phyloP scores from a whole-genome alignment of 2,888 invertebrate species.

The Leptura quadrifasciata region DNA sequence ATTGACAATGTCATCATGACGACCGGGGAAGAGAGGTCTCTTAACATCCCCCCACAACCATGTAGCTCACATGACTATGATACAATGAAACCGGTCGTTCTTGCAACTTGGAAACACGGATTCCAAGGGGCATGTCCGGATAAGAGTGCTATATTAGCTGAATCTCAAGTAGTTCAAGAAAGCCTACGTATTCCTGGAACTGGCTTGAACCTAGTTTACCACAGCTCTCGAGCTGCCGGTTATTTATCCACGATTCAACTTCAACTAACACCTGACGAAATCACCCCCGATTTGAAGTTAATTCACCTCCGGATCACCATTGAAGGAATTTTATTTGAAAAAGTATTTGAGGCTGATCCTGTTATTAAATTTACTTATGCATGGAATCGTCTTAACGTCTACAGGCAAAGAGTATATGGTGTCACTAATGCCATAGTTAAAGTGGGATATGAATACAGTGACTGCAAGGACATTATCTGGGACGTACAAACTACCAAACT shows the following conservation, averaged over 20 bases:
- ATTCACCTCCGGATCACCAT: conserved; percentile 95
- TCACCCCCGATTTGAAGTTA: conserved; percentile 87
- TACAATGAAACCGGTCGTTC: conserved; percentile 92
- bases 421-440: conserved; percentile 95
- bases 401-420: conserved; percentile 96
- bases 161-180: conserved; percentile 96
- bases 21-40: conserved; percentile 87
- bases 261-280: conserved; percentile 90
- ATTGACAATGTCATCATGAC: conserved; percentile 92
- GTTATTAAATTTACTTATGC: conserved; percentile 97
- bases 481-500: conserved; percentile 95
- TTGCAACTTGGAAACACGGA: conserved; percentile 96
- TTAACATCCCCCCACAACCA: conserved; percentile 82
- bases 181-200: conserved; percentile 96
- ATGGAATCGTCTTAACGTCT: conserved; percentile 97
- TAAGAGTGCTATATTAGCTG: conserved; percentile 91
- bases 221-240: conserved; percentile 95
- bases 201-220: conserved; percentile 96
- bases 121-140: conserved; percentile 97
- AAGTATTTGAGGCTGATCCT: conserved; percentile 96
- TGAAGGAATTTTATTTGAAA: conserved; percentile 95
- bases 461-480: conserved; percentile 96
- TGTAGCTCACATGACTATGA: conserved; percentile 94
- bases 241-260: conserved; percentile 94
- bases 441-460: conserved; percentile 97